These are phyloP conservation scores for Tipula unca DNA, from an alignment of 2,888 invertebrate species.

Conservation along the genomic window DNA sequence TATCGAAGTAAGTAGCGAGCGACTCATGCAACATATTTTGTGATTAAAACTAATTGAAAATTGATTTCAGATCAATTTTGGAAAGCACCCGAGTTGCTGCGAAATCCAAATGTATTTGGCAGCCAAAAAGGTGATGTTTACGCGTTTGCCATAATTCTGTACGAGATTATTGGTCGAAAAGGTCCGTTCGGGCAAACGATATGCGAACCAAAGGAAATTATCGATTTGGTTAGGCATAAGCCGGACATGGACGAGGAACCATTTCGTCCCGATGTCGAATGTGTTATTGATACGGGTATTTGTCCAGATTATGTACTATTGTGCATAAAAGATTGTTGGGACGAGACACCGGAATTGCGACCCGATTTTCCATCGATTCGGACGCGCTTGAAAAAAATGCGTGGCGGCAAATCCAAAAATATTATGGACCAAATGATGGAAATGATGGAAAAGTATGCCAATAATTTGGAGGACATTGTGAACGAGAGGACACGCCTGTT, in stretches of 20 bases:
- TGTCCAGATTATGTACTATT: slow-evolving; percentile 73
- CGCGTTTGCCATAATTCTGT: slow-evolving; percentile 91
- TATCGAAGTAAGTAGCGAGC: slow-evolving; percentile 60
- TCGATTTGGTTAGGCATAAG: slow-evolving; percentile 67
- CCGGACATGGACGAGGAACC: slow-evolving; percentile 59
- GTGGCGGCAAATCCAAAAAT: slow-evolving; percentile 75
- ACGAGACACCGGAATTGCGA: slow-evolving; percentile 69
- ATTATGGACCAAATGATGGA: slow-evolving; percentile 98
- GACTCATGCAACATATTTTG: too few relatives aligned
- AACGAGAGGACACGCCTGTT: slow-evolving; percentile 82
- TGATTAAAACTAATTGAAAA: neutral
- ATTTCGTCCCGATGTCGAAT: slow-evolving; percentile 70
- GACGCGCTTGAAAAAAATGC: slow-evolving; percentile 76
- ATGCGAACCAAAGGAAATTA: slow-evolving; percentile 84
- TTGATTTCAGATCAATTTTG: slow-evolving; percentile 69
- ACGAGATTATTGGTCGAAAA: slow-evolving; percentile 83
- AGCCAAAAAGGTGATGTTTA: slow-evolving; percentile 91
- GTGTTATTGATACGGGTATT: slow-evolving; percentile 60
- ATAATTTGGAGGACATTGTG: slow-evolving; percentile 90
- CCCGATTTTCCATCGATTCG: slow-evolving; percentile 81
- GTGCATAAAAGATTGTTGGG: slow-evolving; percentile 85
- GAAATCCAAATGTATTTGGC: slow-evolving; percentile 64
- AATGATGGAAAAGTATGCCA: slow-evolving; percentile 95
- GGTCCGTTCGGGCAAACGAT: slow-evolving; percentile 79
- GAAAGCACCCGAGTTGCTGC: slow-evolving; percentile 90